Evolutionary conservation across 53 echinoderm and acorn worm species (phyloP).

Genomic region (Stichopus horrens): DNA sequence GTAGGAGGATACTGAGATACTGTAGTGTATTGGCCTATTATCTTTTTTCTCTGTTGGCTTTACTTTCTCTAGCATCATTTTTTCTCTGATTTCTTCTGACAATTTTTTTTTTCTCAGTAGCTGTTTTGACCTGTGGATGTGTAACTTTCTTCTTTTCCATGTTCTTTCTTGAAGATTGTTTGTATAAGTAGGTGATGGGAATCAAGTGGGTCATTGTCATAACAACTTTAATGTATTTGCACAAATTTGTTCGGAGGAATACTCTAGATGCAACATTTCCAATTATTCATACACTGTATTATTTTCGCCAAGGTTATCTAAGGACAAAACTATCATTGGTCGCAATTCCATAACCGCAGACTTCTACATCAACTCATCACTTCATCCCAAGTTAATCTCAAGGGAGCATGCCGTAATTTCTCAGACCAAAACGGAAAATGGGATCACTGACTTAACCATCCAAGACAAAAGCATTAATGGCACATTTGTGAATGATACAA

Average conservation of each 20-base stretch:
- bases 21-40: no score
- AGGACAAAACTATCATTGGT: slow-evolving; percentile 65
- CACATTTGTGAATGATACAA: slow-evolving; percentile 91
- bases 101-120: no score
- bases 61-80: no score
- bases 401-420: slow-evolving; percentile 78
- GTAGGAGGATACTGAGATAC: no score
- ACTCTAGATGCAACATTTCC: not conserved
- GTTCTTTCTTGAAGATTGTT: not conserved
- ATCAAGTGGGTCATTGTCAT: no score
- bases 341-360: slow-evolving; percentile 74
- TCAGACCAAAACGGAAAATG: slow-evolving; percentile 43
- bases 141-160: no score
- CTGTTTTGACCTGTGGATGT: no score
- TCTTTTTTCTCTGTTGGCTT: no score
- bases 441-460: slow-evolving; percentile 17
- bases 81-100: no score
- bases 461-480: slow-evolving; percentile 83
- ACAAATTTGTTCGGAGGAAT: not conserved
- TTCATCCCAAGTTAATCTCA: slow-evolving; percentile 83
- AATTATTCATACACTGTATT: not conserved
- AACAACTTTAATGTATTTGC: no score
- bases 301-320: slow-evolving; percentile 52
- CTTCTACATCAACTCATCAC: slow-evolving; percentile 76
- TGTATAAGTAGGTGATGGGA: no score